Evolutionary conservation across 30 jellyfish, hydroid and myxozoan species (phyloP), one percentile per base, ranked within the genome.

Genomic region (Nemopilema nomurai): DNA sequence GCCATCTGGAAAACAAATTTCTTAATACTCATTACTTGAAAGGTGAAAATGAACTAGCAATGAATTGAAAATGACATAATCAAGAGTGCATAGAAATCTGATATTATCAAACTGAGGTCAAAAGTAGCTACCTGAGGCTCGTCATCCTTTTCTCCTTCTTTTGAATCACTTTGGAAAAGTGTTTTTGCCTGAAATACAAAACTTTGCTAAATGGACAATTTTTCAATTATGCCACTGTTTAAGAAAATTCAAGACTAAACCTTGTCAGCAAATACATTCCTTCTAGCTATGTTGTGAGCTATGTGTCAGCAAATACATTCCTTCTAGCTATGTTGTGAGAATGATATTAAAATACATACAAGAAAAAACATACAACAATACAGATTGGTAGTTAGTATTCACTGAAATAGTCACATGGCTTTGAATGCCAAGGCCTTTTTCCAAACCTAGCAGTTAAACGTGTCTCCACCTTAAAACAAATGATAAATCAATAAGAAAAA

Each of bases 151-250:
- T 71, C 89, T 1, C 84, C 78, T 8, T 84, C 92, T 77, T 90
- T 77, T 81, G 62, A 57, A 51, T 90, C 97, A 62, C 71, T 65
- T 80, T 90, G 78, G 78, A 90, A 90, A 24, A 90, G 53, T 26
- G 86, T 52, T 63, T 90, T 91, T 16, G 97, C 97, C 97, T 91
- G 26, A 7, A 31, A 83, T 9, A 67, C n/a, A 51, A 83, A 19
- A 26, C 9, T 16, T n/a, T 24, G 22, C 1, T 41, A n/a, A n/a
- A n/a, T n/a, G n/a, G n/a, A n/a, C n/a, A n/a, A n/a, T n/a, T n/a
- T n/a, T n/a, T n/a, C n/a, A n/a, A n/a, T n/a, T n/a, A n/a, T n/a
- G n/a, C n/a, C n/a, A n/a, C n/a, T n/a, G n/a, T n/a, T n/a, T n/a
- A n/a, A n/a, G n/a, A n/a, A n/a, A n/a, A n/a, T n/a, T n/a, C n/a